Evolutionary conservation across 2,888 invertebrate species (phyloP).

Genomic region (Trissolcus japonicus): DNA sequence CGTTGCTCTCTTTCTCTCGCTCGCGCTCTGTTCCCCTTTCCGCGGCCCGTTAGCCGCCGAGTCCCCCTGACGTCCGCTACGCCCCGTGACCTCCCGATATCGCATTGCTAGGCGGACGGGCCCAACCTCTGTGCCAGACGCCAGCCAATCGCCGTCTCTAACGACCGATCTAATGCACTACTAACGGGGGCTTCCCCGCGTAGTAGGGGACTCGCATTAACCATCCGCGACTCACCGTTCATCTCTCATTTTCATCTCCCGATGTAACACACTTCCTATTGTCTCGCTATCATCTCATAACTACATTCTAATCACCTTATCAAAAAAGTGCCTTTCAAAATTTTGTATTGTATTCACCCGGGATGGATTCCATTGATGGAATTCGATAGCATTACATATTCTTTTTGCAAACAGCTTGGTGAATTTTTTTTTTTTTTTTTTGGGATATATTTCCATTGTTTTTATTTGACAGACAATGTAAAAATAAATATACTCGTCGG

Average conservation of each 20-base stretch:
- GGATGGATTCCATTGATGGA: neutral
- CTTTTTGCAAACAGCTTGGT: slow-evolving; percentile 1
- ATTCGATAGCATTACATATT: no score
- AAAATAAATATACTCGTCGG: no score
- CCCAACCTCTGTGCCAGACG: slow-evolving; percentile 71
- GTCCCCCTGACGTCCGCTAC: slow-evolving; percentile 57
- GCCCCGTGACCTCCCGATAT: slow-evolving; percentile 62
- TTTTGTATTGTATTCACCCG: no score
- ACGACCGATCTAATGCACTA: slow-evolving; percentile 71
- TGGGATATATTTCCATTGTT: no score
- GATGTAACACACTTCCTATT: slow-evolving; percentile 10
- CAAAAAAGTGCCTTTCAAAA: no score
- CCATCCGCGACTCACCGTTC: slow-evolving; percentile 35
- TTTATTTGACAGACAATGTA: no score
- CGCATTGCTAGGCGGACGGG: slow-evolving; percentile 67
- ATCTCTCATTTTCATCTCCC: slow-evolving; percentile 38
- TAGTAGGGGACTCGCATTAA: slow-evolving; percentile 42
- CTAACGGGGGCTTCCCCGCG: slow-evolving; percentile 61
- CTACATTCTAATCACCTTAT: no score
- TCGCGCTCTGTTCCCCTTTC: slow-evolving; percentile 43
- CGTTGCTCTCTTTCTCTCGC: slow-evolving; percentile 60
- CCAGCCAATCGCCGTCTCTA: slow-evolving; percentile 73
- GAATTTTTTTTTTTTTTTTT: no score
- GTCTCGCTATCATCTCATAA: slow-evolving; percentile 5
- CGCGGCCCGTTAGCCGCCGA: slow-evolving; percentile 33